These are phyloP conservation scores for Calephelis nemesis DNA, from an alignment of 1,140 invertebrate genomes.

Conservation along the genomic window DNA sequence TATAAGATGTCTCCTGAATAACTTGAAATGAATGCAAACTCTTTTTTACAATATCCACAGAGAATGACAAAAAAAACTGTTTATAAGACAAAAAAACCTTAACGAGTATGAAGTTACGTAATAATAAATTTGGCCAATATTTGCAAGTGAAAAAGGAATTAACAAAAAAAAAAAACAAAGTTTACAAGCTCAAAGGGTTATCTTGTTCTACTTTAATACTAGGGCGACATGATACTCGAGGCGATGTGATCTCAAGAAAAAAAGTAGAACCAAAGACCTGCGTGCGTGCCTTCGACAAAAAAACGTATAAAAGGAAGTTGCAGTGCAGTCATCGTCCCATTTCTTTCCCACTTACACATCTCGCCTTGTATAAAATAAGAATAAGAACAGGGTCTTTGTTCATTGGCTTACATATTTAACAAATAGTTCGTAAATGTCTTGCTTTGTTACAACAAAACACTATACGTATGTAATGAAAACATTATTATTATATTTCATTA, in stretches of 20 bases:
- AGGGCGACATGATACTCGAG: slow-evolving; percentile 37
- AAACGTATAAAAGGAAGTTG: slow-evolving; percentile 28
- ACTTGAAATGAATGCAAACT: background rate
- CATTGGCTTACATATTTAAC: slow-evolving; percentile 10
- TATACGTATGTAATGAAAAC: too few species aligned
- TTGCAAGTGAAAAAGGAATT: background rate
- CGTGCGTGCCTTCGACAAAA: slow-evolving; percentile 27
- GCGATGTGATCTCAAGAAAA: slow-evolving; percentile 31
- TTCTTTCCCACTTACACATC: slow-evolving; percentile 29
- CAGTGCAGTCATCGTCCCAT: slow-evolving; percentile 34
- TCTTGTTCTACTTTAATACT: slow-evolving; percentile 44
- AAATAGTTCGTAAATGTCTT: background rate
- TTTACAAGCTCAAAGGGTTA: slow-evolving; percentile 36
- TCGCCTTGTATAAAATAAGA: background rate
- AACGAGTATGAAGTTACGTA: background rate
- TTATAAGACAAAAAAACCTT: background rate
- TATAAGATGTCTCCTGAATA: background rate
- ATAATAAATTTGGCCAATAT: background rate
- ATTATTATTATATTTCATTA: too few species aligned
- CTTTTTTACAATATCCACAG: background rate
- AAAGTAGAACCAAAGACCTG: slow-evolving; percentile 30
- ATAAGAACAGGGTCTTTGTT: slow-evolving; percentile 18
- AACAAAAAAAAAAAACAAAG: background rate
- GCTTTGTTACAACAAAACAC: too few species aligned
- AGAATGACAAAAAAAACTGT: background rate